Percentiles rank a stretch among this genome's conserved stretches.
phyloP scores from a whole-genome alignment of 1,140 invertebrate species.

The Bombyx mandarina region DNA sequence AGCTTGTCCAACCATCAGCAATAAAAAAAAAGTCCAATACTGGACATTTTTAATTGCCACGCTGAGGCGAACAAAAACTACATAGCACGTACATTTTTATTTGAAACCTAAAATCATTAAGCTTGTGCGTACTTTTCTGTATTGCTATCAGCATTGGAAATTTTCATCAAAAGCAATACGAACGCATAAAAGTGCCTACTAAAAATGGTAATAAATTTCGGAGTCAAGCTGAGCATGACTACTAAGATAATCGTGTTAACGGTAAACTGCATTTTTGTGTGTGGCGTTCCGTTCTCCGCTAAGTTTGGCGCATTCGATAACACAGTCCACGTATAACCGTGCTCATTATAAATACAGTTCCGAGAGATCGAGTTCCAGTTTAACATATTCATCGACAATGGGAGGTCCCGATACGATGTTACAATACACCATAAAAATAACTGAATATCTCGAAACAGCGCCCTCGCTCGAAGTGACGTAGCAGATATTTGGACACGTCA shows the following conservation, averaged over 20 bases:
- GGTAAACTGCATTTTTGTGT: constrained; percentile 18
- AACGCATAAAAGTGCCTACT: no score
- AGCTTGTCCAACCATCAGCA: no score
- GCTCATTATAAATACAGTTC: constrained; percentile 12
- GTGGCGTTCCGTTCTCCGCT: constrained; percentile 2
- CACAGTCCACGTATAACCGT: constrained; percentile 12
- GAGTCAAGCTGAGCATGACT: constrained; percentile 1
- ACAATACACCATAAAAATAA: constrained; percentile 1
- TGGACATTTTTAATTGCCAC: no score
- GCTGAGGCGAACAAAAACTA: no score
- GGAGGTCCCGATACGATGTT: constrained; percentile 1
- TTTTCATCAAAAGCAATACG: no score
- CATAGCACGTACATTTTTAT: no score
- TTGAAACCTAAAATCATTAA: no score
- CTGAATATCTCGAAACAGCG: constrained; percentile 1
- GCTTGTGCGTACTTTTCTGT: no score
- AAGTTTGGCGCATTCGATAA: constrained; percentile 6
- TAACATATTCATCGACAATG: constrained; percentile 3
- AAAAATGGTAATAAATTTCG: no score
- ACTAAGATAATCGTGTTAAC: constrained; percentile 18
- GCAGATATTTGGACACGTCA: background rate
- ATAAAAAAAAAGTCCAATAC: no score
- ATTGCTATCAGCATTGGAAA: no score
- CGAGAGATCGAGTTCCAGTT: constrained; percentile 1
- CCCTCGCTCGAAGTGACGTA: constrained; percentile 4